Conservation (phyloP, 1,140 invertebrate species). For the Hirudo medicinalis region DNA sequence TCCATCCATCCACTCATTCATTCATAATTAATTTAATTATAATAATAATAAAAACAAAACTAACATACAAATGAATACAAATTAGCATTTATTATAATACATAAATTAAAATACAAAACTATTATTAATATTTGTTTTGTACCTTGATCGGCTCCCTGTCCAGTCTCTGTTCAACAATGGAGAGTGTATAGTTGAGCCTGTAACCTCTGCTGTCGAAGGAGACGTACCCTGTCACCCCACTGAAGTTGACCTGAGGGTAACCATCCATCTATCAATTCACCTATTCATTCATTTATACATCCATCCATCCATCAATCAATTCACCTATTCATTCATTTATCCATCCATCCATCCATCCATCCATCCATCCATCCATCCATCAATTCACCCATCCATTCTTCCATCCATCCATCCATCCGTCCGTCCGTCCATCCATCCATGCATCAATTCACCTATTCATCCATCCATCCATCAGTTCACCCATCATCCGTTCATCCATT, state of each 20-base stretch:
- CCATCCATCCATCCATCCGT: background rate
- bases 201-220: slow-evolving; percentile 88
- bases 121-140: no score
- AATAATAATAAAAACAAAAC: no score
- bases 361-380: slow-evolving; percentile 10
- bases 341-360: slow-evolving; percentile 15
- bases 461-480: background rate
- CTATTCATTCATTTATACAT: slow-evolving; percentile 5
- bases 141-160: slow-evolving; percentile 29
- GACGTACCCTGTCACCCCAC: slow-evolving; percentile 77
- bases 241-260: slow-evolving; percentile 62
- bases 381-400: background rate
- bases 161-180: slow-evolving; percentile 63
- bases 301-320: slow-evolving; percentile 15
- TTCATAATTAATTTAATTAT: no score
- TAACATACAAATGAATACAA: no score
- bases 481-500: slow-evolving; percentile 11
- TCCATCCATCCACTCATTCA: no score
- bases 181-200: slow-evolving; percentile 72
- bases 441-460: background rate
- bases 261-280: slow-evolving; percentile 9
- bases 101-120: no score
- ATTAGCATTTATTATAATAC: no score
- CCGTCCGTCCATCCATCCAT: background rate
- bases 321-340: no score